Evolutionary conservation across 2,113 vertebrate genomes (phyloP).

Genomic region (Eubucco bourcierii): DNA sequence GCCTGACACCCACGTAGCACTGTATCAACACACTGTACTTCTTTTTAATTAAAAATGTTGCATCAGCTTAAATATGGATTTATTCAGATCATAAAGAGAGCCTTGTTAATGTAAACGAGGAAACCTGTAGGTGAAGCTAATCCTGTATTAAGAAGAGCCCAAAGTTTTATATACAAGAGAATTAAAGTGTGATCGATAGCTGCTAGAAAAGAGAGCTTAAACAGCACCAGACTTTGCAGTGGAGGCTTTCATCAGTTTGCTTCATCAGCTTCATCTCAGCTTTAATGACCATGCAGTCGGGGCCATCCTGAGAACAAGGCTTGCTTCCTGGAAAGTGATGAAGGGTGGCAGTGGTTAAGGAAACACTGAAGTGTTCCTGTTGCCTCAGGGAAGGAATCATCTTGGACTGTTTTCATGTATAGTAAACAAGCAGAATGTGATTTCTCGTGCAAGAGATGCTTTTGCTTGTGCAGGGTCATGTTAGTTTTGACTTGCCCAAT

Average conservation of each 20-base stretch:
- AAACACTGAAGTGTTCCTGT: constrained; percentile 36
- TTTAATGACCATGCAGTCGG: constrained; percentile 28
- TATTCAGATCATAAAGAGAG: not conserved
- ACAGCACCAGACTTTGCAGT: not conserved
- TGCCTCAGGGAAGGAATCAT: constrained; percentile 41
- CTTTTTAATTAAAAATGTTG: constrained; percentile 22
- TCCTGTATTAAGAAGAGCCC: not conserved
- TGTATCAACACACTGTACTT: not conserved
- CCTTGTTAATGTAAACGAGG: not conserved
- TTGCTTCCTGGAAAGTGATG: constrained; percentile 42
- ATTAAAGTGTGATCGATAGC: not conserved
- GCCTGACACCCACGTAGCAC: constrained; percentile 15
- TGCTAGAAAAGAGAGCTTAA: not conserved
- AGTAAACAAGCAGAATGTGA: constrained; percentile 46
- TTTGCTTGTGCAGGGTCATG: not conserved
- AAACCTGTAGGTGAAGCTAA: not conserved
- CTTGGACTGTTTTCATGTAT: constrained; percentile 28
- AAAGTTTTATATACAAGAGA: not conserved
- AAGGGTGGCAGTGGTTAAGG: not conserved
- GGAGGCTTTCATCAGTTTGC: not conserved
- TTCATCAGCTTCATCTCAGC: constrained; percentile 18
- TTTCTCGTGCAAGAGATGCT: constrained; percentile 9
- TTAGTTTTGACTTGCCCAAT: constrained; percentile 64
- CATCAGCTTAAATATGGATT: not conserved
- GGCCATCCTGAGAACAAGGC: constrained; percentile 34